Percentiles rank a stretch among this genome's conserved stretches.
Evolutionary conservation across 2,113 vertebrate species (phyloP).

Genomic region (Mungos mungo): DNA sequence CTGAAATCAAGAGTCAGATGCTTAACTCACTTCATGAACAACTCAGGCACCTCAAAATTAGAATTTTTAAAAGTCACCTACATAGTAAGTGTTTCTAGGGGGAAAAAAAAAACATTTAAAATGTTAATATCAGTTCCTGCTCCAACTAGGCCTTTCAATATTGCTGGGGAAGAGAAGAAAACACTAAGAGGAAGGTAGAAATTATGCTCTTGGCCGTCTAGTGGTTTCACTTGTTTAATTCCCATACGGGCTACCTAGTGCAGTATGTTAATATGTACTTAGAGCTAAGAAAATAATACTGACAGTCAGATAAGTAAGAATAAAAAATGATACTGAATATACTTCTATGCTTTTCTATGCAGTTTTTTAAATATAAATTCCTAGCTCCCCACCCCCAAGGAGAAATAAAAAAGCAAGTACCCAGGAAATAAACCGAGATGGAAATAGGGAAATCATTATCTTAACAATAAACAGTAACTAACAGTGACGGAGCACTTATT

Average conservation of each 20-base stretch:
- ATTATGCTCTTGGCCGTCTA: background rate
- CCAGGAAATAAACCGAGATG: background rate
- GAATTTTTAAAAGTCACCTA: slow-evolving; percentile 1
- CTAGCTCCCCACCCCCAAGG: background rate
- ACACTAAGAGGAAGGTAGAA: background rate
- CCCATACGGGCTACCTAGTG: background rate
- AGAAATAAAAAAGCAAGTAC: background rate
- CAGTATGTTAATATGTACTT: background rate
- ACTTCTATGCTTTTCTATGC: background rate
- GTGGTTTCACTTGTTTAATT: background rate
- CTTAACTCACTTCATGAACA: too few species aligned
- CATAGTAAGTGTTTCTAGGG: background rate
- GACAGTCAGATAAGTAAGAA: background rate
- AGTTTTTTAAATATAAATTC: background rate
- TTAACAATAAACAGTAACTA: background rate
- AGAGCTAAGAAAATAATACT: slow-evolving; percentile 5
- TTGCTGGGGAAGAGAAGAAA: background rate
- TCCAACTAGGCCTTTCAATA: background rate
- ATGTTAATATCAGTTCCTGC: background rate
- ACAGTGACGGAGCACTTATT: background rate
- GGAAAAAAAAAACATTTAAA: background rate
- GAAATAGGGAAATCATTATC: background rate
- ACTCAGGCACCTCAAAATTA: too few species aligned
- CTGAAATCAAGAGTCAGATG: too few species aligned
- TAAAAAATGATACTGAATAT: background rate